These are phyloP conservation scores for Balanococcus diminutus DNA, from an alignment of 2,888 invertebrate genomes.

Conservation along the genomic window DNA sequence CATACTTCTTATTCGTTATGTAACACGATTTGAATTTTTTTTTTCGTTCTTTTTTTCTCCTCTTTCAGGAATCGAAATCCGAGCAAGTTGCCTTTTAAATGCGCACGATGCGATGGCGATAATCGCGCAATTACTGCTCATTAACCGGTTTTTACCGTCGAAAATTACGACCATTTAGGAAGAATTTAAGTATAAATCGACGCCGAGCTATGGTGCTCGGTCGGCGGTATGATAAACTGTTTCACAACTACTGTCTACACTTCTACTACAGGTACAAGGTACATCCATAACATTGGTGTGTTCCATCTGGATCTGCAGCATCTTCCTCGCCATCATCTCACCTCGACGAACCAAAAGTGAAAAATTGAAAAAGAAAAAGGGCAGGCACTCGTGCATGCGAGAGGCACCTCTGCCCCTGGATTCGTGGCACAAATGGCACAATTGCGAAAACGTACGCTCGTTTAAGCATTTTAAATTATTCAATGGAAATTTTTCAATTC, in stretches of 20 bases:
- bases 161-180: conserved; percentile 19
- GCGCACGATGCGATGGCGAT: not conserved
- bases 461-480: not conserved
- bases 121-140: not conserved
- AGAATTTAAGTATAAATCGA: conserved; percentile 1
- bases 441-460: not conserved
- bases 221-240: not conserved
- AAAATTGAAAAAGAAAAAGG: not conserved
- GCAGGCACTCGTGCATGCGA: not conserved
- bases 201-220: not conserved
- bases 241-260: too few species aligned
- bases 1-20: not conserved
- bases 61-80: not conserved
- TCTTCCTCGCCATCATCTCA: not conserved
- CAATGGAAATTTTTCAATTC: not conserved
- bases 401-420: not conserved
- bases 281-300: too few species aligned
- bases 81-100: not conserved
- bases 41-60: not conserved
- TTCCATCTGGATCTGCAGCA: too few species aligned
- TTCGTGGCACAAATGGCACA: too few species aligned
- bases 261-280: too few species aligned
- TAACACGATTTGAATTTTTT: not conserved
- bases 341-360: not conserved
- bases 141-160: not conserved